These are phyloP conservation scores for Drosophila mettleri DNA, from an alignment of 2,888 invertebrate species.

Conservation along the genomic window DNA sequence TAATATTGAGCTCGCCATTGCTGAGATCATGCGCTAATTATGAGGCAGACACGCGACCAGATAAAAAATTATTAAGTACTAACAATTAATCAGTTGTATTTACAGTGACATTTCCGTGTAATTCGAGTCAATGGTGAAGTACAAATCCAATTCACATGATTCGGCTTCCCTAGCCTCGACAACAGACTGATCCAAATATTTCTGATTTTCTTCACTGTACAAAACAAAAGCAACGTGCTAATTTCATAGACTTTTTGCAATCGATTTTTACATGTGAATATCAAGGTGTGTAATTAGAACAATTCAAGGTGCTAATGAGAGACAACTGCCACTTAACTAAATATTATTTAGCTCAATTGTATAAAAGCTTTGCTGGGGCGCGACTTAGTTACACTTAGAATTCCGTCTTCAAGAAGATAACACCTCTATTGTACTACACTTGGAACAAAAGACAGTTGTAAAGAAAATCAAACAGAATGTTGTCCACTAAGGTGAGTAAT, in stretches of 20 bases:
- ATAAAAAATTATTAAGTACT: slow-evolving; percentile 14
- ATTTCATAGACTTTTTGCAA: slow-evolving; percentile 48
- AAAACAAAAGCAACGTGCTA: slow-evolving; percentile 41
- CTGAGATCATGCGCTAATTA: slow-evolving; percentile 64
- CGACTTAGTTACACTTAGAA: slow-evolving; percentile 45
- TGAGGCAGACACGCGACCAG: slow-evolving; percentile 63
- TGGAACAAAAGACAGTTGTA: background rate
- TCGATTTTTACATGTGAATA: slow-evolving; percentile 51
- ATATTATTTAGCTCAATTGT: slow-evolving; percentile 36
- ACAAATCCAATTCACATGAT: slow-evolving; percentile 61
- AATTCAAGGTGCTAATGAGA: slow-evolving; percentile 53
- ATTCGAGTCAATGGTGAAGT: slow-evolving; percentile 10
- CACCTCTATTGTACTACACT: slow-evolving; percentile 1
- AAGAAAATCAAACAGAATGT: slow-evolving; percentile 36
- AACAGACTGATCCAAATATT: slow-evolving; percentile 17
- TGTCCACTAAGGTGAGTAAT: slow-evolving; percentile 38
- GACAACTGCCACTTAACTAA: slow-evolving; percentile 25
- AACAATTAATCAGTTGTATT: slow-evolving; percentile 51
- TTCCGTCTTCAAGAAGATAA: slow-evolving; percentile 29
- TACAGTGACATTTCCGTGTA: slow-evolving; percentile 34
- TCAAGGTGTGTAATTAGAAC: slow-evolving; percentile 65
- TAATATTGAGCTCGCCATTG: background rate
- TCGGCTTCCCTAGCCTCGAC: slow-evolving; percentile 25
- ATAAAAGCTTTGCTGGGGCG: slow-evolving; percentile 50
- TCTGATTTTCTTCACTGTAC: slow-evolving; percentile 27